Conservation (phyloP, 2,888 invertebrate species). For the Pimpla rufipes region DNA sequence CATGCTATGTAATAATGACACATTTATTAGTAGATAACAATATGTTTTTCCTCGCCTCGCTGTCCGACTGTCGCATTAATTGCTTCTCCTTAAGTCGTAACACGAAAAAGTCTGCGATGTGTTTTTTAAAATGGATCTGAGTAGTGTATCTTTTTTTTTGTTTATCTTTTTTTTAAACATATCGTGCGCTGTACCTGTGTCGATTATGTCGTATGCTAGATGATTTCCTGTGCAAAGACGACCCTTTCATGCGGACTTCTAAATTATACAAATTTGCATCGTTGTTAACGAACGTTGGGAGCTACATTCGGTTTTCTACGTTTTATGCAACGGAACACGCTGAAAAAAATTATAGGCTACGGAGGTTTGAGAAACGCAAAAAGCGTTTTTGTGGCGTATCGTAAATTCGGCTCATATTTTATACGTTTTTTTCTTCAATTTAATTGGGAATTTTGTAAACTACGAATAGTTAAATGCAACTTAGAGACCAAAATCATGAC, state of each 20-base stretch:
- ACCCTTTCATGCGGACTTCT: slow-evolving; percentile 33
- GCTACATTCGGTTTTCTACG: not conserved
- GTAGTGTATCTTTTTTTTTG: slow-evolving; percentile 47
- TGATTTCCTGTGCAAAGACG: slow-evolving; percentile 20
- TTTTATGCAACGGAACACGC: not conserved
- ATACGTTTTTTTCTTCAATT: not conserved
- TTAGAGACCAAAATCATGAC: too few relatives aligned
- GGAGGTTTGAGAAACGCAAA: not conserved
- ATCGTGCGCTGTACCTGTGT: slow-evolving; percentile 15
- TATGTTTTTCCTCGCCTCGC: slow-evolving; percentile 74
- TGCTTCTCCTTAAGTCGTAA: slow-evolving; percentile 30
- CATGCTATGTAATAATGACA: slow-evolving; percentile 81
- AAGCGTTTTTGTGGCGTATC: not conserved
- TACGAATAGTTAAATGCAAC: not conserved
- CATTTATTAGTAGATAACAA: slow-evolving; percentile 84
- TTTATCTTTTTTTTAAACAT: slow-evolving; percentile 60
- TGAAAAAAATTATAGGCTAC: not conserved
- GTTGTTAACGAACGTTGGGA: not conserved
- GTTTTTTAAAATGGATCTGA: slow-evolving; percentile 7
- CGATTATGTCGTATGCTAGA: slow-evolving; percentile 29
- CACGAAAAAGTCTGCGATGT: slow-evolving; percentile 22
- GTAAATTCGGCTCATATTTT: not conserved
- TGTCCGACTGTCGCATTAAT: slow-evolving; percentile 73
- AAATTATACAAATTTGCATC: not conserved
- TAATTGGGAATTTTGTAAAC: not conserved